Conservation (phyloP, 2,888 invertebrate genomes). For the Amphipoea oculea region DNA sequence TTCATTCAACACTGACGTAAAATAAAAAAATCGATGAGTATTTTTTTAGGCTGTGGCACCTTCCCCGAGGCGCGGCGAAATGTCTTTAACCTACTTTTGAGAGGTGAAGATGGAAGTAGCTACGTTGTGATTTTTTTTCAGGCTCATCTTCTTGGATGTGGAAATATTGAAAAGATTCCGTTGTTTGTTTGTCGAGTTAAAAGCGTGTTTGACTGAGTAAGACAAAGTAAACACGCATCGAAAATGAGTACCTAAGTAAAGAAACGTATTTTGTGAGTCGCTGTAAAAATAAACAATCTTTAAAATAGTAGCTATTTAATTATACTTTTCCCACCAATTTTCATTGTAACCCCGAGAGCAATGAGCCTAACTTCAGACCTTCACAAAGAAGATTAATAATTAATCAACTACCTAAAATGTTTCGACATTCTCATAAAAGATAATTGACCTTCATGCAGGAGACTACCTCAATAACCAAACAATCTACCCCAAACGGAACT, state of each 20-base stretch:
- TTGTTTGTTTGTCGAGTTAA: conserved; percentile 18
- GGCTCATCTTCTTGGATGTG: conserved; percentile 5
- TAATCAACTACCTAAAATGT: neutral
- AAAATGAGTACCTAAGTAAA: neutral
- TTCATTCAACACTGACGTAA: conserved; percentile 7
- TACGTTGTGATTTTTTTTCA: conserved; percentile 33
- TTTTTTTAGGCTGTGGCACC: conserved; percentile 44
- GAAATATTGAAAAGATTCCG: conserved; percentile 14
- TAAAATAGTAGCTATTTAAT: neutral
- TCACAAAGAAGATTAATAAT: neutral
- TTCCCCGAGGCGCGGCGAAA: conserved; percentile 38
- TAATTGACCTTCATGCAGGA: conserved; percentile 10
- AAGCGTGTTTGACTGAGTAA: conserved; percentile 2
- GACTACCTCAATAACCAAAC: conserved; percentile 32
- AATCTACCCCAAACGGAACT: conserved; percentile 45
- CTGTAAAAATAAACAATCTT: neutral
- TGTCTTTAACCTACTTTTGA: conserved; percentile 55
- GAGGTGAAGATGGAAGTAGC: conserved; percentile 36
- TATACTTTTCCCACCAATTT: neutral
- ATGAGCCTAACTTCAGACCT: neutral
- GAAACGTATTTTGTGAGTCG: neutral
- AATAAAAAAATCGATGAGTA: neutral
- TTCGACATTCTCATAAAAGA: conserved; percentile 3
- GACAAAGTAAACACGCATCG: neutral
- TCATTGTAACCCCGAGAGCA: neutral